Percentiles rank a stretch among this genome's conserved stretches.
Conservation (phyloP, 2,113 vertebrate species). For the Sminthopsis crassicaudata region DNA sequence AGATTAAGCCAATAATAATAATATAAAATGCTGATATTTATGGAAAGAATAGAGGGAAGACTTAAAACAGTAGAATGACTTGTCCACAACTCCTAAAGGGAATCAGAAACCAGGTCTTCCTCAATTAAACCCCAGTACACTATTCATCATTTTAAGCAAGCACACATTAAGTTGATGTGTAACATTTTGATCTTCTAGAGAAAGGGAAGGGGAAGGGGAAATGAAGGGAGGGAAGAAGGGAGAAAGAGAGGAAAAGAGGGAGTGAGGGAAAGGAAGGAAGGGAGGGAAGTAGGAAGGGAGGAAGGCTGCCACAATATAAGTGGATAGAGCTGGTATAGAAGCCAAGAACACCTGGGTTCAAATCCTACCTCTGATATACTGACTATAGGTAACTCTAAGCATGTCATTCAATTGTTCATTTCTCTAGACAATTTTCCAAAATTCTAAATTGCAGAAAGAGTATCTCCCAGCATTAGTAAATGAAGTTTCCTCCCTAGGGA, state of each 20-base stretch:
- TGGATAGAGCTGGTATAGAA: not conserved
- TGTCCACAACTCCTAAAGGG: not conserved
- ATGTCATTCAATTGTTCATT: not conserved
- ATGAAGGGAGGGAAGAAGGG: too few relatives aligned
- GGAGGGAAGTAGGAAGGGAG: too few relatives aligned
- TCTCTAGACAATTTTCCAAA: not conserved
- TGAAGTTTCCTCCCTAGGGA: too few relatives aligned
- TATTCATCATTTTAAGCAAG: not conserved
- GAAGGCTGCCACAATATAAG: not conserved
- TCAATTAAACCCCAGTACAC: not conserved
- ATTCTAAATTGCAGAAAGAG: too few relatives aligned
- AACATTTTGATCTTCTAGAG: not conserved
- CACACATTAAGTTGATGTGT: not conserved
- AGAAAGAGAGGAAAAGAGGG: too few relatives aligned
- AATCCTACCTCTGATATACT: not conserved
- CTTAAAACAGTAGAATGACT: not conserved
- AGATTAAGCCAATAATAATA: not conserved
- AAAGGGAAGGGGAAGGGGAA: too few relatives aligned
- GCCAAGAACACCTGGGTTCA: not conserved
- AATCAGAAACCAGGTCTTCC: not conserved
- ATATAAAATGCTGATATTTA: conserved; percentile 3
- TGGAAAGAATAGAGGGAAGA: not conserved
- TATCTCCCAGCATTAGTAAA: too few relatives aligned
- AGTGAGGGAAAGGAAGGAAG: too few relatives aligned
- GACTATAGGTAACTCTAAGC: not conserved